Evolutionary conservation across 2,113 vertebrate species (phyloP).

Genomic region (Nycticryphes semicollaris): DNA sequence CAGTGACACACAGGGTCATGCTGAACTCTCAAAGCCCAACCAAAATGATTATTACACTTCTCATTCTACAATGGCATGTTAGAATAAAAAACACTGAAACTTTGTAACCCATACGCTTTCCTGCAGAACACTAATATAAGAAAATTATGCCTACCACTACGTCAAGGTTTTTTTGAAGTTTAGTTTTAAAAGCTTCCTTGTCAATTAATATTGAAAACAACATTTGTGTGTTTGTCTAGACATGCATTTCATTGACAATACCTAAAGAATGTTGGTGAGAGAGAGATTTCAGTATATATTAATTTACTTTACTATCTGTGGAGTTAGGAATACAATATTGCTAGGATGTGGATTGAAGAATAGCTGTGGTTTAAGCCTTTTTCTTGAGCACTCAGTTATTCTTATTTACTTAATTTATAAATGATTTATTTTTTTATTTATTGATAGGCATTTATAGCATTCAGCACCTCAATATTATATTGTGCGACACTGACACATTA

Average conservation of each 20-base stretch:
- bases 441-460: neutral
- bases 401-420: neutral
- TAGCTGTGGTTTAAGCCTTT: neutral
- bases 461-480: neutral
- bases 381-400: neutral
- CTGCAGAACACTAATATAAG: neutral
- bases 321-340: neutral
- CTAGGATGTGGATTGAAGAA: neutral
- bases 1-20: conserved; percentile 23
- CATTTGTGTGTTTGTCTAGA: neutral
- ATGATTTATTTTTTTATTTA: neutral
- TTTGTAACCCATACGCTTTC: neutral
- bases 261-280: neutral
- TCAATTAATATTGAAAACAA: neutral
- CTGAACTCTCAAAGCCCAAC: conserved; percentile 37
- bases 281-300: neutral
- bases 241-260: neutral
- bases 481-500: neutral
- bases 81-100: neutral
- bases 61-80: neutral
- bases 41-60: conserved; percentile 13
- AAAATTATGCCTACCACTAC: neutral
- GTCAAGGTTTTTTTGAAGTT: neutral
- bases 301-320: neutral
- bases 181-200: neutral